Conservation (phyloP, 92 coral and sea anemone species). For the Parazoanthus atlanticus region DNA sequence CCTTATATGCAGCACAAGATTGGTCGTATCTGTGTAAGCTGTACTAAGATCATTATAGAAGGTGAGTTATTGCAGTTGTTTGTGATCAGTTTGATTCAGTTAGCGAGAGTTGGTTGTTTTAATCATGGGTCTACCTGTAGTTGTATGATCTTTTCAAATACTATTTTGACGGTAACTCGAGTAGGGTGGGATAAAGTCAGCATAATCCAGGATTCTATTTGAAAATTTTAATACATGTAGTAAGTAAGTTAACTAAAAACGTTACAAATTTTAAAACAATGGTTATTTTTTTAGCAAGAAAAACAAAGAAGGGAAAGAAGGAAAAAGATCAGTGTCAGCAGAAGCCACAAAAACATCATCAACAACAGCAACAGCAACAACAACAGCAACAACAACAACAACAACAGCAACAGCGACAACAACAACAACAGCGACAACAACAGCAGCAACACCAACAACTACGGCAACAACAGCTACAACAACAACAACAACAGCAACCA, state of each 20-base stretch:
- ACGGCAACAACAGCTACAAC: background rate
- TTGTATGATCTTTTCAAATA: too few species aligned
- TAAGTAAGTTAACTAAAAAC: background rate
- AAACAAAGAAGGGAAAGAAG: background rate
- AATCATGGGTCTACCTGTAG: background rate
- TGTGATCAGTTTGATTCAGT: background rate
- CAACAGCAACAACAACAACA: background rate
- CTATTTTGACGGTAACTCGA: background rate
- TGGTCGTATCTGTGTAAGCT: slow-evolving; percentile 75
- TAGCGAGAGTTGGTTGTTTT: too few species aligned
- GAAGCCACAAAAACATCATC: background rate
- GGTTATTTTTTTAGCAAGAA: slow-evolving; percentile 11
- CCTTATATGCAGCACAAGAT: slow-evolving; percentile 84
- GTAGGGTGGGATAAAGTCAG: background rate
- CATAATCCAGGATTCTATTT: background rate
- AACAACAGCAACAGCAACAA: background rate
- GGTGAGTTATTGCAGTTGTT: slow-evolving; percentile 47
- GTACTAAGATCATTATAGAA: slow-evolving; percentile 71
- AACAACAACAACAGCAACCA: background rate
- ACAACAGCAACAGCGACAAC: background rate
- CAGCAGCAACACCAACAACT: background rate
- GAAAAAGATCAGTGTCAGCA: background rate
- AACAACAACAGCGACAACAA: background rate
- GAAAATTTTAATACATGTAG: too few species aligned
- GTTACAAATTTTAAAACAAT: background rate